Conservation (phyloP, 2,113 vertebrate genomes). For the Silurus meridionalis region DNA sequence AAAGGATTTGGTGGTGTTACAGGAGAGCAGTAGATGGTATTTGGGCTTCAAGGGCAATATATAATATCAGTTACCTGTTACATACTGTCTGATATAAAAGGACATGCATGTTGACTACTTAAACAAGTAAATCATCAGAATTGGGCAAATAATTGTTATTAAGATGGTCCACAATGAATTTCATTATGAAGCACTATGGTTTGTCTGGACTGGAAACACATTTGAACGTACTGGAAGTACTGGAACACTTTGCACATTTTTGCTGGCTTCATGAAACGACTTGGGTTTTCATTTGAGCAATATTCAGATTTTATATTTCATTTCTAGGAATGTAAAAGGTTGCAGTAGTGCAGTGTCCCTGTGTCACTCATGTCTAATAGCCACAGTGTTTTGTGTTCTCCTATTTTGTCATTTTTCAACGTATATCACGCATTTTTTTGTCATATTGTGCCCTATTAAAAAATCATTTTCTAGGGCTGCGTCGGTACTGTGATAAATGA, state of each 20-base stretch:
- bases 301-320: neutral
- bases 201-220: neutral
- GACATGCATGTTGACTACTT: neutral
- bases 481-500: too few species aligned
- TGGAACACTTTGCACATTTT: neutral
- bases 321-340: neutral
- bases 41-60: conserved; percentile 11
- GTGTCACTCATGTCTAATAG: neutral
- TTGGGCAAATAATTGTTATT: neutral
- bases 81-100: neutral
- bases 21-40: neutral
- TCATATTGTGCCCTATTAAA: too few species aligned
- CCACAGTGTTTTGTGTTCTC: neutral
- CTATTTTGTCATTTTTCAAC: neutral
- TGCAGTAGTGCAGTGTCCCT: neutral
- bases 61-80: neutral
- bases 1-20: neutral
- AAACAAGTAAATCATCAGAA: neutral
- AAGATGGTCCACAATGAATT: neutral
- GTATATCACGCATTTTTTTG: neutral
- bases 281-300: neutral
- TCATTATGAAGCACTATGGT: neutral
- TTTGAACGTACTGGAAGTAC: neutral
- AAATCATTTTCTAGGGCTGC: neutral
- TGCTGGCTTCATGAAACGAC: neutral